Conservation (phyloP, 92 coral and sea anemone species). For the Muricea muricata region DNA sequence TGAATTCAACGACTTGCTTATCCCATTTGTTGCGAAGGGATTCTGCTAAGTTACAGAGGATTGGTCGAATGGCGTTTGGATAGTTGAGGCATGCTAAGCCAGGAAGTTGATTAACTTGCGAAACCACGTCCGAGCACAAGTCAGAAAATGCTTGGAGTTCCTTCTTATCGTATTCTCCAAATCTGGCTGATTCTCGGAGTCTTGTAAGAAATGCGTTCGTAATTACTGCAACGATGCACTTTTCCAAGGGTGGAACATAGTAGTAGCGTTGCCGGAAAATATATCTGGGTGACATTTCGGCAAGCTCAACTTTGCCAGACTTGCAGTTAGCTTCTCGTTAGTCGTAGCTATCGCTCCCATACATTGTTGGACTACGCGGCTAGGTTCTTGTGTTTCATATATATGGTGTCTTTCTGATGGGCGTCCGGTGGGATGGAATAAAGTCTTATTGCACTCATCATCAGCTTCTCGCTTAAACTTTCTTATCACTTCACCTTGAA, state of each 20-base stretch:
- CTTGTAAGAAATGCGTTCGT: too few relatives aligned
- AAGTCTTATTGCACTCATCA: background rate
- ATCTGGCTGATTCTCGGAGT: too few relatives aligned
- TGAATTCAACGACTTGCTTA: background rate
- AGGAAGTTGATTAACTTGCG: too few relatives aligned
- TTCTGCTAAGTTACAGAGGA: background rate
- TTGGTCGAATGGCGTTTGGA: constrained; percentile 10
- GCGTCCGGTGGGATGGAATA: background rate
- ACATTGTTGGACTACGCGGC: constrained; percentile 1
- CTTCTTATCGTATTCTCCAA: too few relatives aligned
- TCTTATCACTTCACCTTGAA: background rate
- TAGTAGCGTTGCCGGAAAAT: background rate
- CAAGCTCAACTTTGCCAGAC: background rate
- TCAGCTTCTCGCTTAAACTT: background rate
- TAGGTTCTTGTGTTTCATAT: background rate
- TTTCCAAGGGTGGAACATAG: background rate
- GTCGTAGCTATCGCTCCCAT: constrained; percentile 45
- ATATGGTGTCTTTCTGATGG: background rate
- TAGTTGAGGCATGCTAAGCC: constrained; percentile 21
- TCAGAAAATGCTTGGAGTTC: too few relatives aligned
- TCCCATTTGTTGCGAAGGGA: constrained; percentile 29
- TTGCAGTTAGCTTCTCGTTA: constrained; percentile 32
- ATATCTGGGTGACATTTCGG: background rate
- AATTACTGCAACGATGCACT: constrained; percentile 21
- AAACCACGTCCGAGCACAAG: too few relatives aligned